phyloP scores from a whole-genome alignment of 1,140 invertebrate species.

The Zophobas atratus region DNA sequence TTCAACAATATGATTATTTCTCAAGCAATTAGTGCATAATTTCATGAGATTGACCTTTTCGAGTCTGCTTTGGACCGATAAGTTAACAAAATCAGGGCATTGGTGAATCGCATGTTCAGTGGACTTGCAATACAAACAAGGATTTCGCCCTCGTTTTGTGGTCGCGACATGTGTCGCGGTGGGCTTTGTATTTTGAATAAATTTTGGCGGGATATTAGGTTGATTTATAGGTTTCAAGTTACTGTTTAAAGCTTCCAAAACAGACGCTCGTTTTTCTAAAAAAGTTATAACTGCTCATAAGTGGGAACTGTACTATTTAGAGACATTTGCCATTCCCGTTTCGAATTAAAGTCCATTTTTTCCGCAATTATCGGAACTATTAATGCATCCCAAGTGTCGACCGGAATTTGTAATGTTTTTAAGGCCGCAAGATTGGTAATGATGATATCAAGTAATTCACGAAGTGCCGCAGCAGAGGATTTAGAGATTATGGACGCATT shows the following conservation, averaged over 20 bases:
- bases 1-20: not conserved
- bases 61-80: not conserved
- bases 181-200: not conserved
- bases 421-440: not conserved
- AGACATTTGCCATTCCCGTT: constrained; percentile 21
- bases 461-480: not conserved
- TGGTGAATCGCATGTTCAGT: not conserved
- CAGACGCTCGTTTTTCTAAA: not conserved
- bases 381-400: constrained; percentile 19
- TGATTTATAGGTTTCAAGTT: not conserved
- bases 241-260: not conserved
- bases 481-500: constrained; percentile 6
- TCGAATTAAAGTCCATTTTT: constrained; percentile 32
- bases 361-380: constrained; percentile 2
- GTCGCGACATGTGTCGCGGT: not conserved
- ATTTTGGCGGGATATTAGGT: not conserved
- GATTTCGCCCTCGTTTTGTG: not conserved
- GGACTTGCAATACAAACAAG: not conserved
- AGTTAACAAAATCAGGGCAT: not conserved
- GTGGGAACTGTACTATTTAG: constrained; percentile 3
- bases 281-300: not conserved
- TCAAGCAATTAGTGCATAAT: not conserved
- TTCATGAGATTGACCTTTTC: not conserved
- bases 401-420: not conserved
- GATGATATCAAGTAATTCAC: not conserved